Base-by-base conservation (phyloP, 2,797 vertebrate species). In the Pitangus sulphuratus region DNA sequence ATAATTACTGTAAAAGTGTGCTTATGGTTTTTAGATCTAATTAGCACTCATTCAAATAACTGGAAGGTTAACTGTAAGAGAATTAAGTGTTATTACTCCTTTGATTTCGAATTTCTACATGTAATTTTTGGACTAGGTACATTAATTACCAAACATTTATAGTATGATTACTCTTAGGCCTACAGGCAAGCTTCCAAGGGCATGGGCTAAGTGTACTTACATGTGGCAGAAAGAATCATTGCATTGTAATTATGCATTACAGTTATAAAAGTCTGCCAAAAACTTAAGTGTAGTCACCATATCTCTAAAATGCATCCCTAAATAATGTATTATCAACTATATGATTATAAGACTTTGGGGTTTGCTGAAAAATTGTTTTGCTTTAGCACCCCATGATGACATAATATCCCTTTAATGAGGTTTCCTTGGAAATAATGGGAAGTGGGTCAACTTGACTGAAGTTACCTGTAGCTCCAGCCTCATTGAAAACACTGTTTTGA, bases 71-170 rank as follows among this genome's bases (percentile, higher is more conserved):
- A 89, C 87, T 94, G 2, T 77, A 94, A 94, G 64, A 95, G 80
- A 96, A 96, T 95, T 95, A 96, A 93, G 78, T 71, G 64, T 82
- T 95, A 95, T 95, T 96, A 94, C 77, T 86, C 77, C 87, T 95
- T 95, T 96, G 95, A 91, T 93, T 96, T 91, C 80, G 83, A 64
- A 91, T 66, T 88, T 93, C 94, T 84, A 84, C 42, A 7, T 57
- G 93, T 64, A 83, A 74, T 95, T 91, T 92, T 93, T 95, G 77
- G 80, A 77, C 44, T 60, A 77, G 77, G 56, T 50, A 64, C 66
- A 94, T 95, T 93, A 95, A 94, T 94, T 95, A 91, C 87, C 54
- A 94, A 96, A 91, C 77, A 82, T 96, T 95, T 91, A 77, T 12
- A 90, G 64, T 47, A 30, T 56, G 90, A 94, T 95, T 95, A 84